Base-by-base conservation (phyloP, 2,888 invertebrate species). In the Tricholauxania praeusta region DNA sequence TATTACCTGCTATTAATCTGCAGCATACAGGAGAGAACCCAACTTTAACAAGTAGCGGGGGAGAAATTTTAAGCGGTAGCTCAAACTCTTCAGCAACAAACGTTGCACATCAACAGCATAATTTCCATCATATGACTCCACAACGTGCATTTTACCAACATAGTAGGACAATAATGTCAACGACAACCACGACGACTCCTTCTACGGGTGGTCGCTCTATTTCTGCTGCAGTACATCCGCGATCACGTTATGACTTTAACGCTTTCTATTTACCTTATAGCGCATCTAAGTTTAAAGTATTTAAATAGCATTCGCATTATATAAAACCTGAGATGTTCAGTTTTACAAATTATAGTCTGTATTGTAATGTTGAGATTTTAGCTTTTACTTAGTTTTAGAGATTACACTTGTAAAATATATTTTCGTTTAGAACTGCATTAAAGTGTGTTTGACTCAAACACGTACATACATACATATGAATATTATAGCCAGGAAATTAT, bases 201-300 rank as follows among this genome's bases (percentile, higher is more conserved):
- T 79, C 84, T 15, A 81, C 82, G 39, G 81, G 81, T 28, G 84
- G 83, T 22, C 84, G 86, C 1, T 87, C 87, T 3, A 84, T 87
- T 71, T 87, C 87, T 7, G 87, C 87, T 22, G 85, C 86, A 15
- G 82, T 84, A 70, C 82, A 85, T 77, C 81, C 82, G 2, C 82
- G 83, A 53, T 77, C 80, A 10, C 79, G 82, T 63, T 78, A 80
- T 39, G 76, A 73, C 39, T 81, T 79, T 72, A 83, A 81, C 79
- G 82, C 84, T 76, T 81, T 84, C 66, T 85, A 84, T 78, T 81
- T 86, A 79, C 85, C 86, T 73, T 84, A 85, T 74, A 87, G 85
- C 82, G 86, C 85, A 79, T 85, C 84, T 55, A 87, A 87, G 82
- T 86, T 86, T 74, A 84, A 86, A 82, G 78, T 79, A 72, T 83